A percentile compares a stretch with the other conserved stretches of the same genome.
Conservation (phyloP, 1,140 invertebrate species). For the Drosophila micromelanica region DNA sequence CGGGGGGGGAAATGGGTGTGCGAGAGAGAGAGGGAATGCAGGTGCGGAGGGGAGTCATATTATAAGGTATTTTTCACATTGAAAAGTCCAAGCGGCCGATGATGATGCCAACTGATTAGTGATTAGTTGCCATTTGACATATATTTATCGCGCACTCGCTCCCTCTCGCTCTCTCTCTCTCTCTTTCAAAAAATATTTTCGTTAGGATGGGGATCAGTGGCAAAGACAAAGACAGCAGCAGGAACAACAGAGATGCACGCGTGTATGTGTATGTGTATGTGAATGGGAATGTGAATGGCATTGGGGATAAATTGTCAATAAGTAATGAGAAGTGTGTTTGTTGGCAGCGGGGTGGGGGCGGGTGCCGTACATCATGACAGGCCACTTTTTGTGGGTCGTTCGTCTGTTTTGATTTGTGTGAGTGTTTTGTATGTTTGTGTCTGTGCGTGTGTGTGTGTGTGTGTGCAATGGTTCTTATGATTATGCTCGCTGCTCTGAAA, state of each 20-base stretch:
- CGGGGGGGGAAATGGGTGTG: neutral
- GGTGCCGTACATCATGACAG: conserved; percentile 15
- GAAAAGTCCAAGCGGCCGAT: conserved; percentile 37
- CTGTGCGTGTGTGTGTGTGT: conserved; percentile 9
- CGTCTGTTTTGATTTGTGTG: conserved; percentile 33
- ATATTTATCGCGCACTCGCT: conserved; percentile 13
- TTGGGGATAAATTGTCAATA: conserved; percentile 40
- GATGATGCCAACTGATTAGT: conserved; percentile 67
- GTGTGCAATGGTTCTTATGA: conserved; percentile 56
- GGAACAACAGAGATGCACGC: conserved; percentile 28
- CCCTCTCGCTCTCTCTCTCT: neutral
- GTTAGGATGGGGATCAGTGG: conserved; percentile 24
- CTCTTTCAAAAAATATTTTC: neutral
- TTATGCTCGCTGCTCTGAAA: conserved; percentile 46
- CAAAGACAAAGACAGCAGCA: conserved; percentile 27
- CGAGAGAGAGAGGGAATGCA: neutral
- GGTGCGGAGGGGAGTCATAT: conserved; percentile 13
- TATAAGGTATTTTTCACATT: conserved; percentile 51
- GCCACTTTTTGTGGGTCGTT: conserved; percentile 36
- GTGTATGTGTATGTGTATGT: conserved; percentile 17
- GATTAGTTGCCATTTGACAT: conserved; percentile 75
- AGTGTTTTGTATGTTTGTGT: neutral
- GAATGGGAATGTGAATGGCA: conserved; percentile 60
- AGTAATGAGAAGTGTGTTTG: conserved; percentile 22
- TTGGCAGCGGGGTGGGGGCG: neutral